A percentile compares a stretch with the other conserved stretches of the same genome.
These are phyloP conservation scores for Lerista edwardsae DNA, from an alignment of 2,797 vertebrate species.

Conservation along the genomic window DNA sequence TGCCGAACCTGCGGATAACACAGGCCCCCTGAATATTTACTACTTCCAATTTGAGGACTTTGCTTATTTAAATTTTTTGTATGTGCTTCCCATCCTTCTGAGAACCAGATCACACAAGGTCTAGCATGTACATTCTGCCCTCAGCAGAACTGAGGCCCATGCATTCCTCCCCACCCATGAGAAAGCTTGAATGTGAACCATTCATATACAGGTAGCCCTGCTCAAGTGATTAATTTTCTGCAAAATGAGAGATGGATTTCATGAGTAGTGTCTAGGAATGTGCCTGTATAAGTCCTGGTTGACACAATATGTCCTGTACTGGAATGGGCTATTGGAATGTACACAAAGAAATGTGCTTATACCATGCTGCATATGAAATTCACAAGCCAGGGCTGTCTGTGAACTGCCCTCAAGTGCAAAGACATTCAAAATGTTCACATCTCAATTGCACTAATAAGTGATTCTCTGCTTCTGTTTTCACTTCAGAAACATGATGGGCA, in stretches of 20 bases:
- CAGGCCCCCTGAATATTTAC: no score
- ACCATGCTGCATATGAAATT: not conserved
- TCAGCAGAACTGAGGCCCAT: not conserved
- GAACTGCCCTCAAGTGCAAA: not conserved
- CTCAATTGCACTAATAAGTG: slow-evolving; percentile 55
- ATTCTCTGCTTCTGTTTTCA: slow-evolving; percentile 63
- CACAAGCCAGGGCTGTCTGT: not conserved
- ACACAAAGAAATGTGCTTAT: not conserved
- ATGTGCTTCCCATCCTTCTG: not conserved
- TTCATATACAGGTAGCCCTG: not conserved
- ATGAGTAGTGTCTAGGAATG: not conserved
- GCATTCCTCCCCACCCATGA: not conserved
- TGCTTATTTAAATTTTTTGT: not conserved
- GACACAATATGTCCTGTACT: not conserved
- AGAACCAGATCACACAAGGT: not conserved
- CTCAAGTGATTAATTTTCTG: not conserved
- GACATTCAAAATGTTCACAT: not conserved
- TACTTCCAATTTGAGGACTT: no score
- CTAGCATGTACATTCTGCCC: not conserved
- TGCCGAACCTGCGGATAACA: no score
- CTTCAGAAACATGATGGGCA: slow-evolving; percentile 95
- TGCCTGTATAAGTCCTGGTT: not conserved
- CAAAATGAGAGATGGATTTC: not conserved
- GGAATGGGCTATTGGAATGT: not conserved
- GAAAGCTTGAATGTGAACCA: not conserved